Evolutionary conservation across 1,140 invertebrate species (phyloP).

Genomic region (Lysiphlebus fabarum): DNA sequence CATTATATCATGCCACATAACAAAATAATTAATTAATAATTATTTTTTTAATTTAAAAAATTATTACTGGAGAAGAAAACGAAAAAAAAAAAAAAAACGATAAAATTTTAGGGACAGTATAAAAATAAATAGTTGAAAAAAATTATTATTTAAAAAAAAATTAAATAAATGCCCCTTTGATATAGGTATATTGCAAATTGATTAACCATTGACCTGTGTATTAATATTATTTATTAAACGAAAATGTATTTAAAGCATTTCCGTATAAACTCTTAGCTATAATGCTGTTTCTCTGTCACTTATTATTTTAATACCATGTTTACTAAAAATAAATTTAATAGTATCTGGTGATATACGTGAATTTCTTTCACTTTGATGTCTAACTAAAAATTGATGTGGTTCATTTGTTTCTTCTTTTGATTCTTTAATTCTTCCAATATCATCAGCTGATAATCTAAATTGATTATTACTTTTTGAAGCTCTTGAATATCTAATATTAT

Average conservation of each 20-base stretch:
- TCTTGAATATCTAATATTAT: slow-evolving; percentile 40
- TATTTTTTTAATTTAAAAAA: too few species aligned
- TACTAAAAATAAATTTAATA: slow-evolving; percentile 68
- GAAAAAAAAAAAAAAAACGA: too few species aligned
- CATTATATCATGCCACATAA: too few species aligned
- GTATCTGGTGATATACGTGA: slow-evolving; percentile 62
- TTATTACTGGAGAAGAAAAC: too few species aligned
- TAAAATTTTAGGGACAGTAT: too few species aligned
- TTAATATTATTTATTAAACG: not conserved
- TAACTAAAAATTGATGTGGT: not conserved
- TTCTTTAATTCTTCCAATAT: slow-evolving; percentile 38
- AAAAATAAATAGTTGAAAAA: too few species aligned
- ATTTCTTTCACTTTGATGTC: slow-evolving; percentile 36
- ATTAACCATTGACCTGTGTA: not conserved
- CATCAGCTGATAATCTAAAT: slow-evolving; percentile 43
- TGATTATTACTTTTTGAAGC: slow-evolving; percentile 36
- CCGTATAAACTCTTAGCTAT: slow-evolving; percentile 45
- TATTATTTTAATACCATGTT: slow-evolving; percentile 72
- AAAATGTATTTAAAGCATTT: slow-evolving; percentile 27
- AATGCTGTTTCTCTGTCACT: slow-evolving; percentile 72
- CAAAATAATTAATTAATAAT: too few species aligned
- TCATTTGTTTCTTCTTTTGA: slow-evolving; percentile 8
- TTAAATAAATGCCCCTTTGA: too few species aligned
- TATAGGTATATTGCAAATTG: too few species aligned
- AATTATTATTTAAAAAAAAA: too few species aligned